These are phyloP conservation scores for Aphis gossypii DNA, from an alignment of 1,140 invertebrate species.

Conservation along the genomic window DNA sequence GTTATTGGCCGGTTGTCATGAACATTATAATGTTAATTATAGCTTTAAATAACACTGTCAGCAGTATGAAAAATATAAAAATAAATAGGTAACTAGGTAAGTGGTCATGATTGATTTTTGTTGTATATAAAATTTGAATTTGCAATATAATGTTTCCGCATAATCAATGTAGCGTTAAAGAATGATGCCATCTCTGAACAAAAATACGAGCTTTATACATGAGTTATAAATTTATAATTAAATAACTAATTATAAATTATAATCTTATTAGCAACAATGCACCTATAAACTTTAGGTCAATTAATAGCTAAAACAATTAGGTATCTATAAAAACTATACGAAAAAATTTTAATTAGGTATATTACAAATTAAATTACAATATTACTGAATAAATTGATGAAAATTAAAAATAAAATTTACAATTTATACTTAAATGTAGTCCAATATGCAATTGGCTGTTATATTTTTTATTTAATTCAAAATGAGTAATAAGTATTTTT, in stretches of 20 bases:
- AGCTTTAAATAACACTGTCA: not conserved
- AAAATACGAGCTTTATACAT: not conserved
- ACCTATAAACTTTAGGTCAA: too few relatives aligned
- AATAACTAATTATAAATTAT: too few relatives aligned
- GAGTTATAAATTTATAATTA: not conserved
- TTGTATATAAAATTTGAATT: not conserved
- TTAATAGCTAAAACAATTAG: not conserved
- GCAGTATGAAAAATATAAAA: not conserved
- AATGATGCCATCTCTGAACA: not conserved
- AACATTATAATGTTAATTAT: not conserved
- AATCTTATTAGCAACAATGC: too few relatives aligned
- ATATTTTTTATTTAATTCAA: not conserved
- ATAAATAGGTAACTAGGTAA: not conserved
- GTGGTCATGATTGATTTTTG: not conserved
- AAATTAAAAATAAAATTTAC: not conserved
- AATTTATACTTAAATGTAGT: not conserved
- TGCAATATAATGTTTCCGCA: not conserved
- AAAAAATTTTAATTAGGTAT: not conserved
- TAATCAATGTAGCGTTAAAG: not conserved
- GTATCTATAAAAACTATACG: not conserved
- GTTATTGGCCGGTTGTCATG: not conserved
- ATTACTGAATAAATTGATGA: not conserved
- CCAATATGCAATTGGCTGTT: not conserved
- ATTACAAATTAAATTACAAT: not conserved
- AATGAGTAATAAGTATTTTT: not conserved